A percentile compares a stretch with the other conserved stretches of the same genome.
These are phyloP conservation scores for Melanargia galathea DNA, from an alignment of 2,888 invertebrate species.

Conservation along the genomic window DNA sequence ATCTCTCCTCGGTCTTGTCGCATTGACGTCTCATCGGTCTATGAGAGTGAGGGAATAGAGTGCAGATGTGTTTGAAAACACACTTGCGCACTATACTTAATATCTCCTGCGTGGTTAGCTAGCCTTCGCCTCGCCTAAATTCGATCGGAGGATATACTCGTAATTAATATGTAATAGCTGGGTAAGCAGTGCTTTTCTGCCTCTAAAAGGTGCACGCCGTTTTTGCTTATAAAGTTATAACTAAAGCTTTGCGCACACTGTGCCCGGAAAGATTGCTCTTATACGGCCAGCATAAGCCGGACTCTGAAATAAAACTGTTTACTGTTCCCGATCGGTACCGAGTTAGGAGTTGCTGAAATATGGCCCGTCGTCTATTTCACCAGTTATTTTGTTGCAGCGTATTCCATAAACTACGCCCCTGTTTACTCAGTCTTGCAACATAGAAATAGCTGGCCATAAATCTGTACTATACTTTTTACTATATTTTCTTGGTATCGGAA, in stretches of 20 bases:
- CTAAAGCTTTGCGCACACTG: neutral
- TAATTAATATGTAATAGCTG: no score
- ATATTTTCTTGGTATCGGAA: no score
- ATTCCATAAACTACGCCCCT: slow-evolving; percentile 41
- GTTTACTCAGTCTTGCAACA: slow-evolving; percentile 37
- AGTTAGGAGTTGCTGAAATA: slow-evolving; percentile 35
- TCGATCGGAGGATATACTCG: no score
- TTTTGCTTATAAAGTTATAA: no score
- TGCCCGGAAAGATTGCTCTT: neutral
- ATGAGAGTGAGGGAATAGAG: no score
- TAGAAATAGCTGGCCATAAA: slow-evolving; percentile 18
- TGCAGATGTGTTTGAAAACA: no score
- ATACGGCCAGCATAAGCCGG: neutral
- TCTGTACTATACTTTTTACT: slow-evolving; percentile 1
- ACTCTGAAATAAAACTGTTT: slow-evolving; percentile 33
- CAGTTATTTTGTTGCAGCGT: slow-evolving; percentile 32
- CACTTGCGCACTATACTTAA: no score
- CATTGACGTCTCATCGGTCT: no score
- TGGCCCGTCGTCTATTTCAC: slow-evolving; percentile 30
- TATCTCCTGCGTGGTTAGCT: no score
- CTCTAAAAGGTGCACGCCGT: neutral
- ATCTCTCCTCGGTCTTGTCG: no score
- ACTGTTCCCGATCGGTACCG: slow-evolving; percentile 21
- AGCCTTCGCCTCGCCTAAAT: no score
- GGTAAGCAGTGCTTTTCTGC: no score